A percentile compares a stretch with the other conserved stretches of the same genome.
Conservation (phyloP, 2,113 vertebrate genomes). For the Mesitornis unicolor region DNA sequence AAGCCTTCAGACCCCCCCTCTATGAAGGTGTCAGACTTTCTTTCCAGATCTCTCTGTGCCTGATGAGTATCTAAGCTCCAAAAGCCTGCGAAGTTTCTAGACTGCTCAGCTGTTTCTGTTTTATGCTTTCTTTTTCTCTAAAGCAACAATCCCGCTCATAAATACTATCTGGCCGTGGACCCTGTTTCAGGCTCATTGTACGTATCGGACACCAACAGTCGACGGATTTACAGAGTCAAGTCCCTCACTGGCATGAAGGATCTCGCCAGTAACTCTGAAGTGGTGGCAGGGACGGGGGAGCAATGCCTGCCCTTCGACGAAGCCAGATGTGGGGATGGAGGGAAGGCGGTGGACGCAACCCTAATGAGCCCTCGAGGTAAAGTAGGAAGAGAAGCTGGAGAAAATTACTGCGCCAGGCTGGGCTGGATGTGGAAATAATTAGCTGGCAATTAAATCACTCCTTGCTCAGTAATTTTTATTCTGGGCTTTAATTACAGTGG, state of each 20-base stretch:
- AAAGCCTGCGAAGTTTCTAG: conserved; percentile 22
- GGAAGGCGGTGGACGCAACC: conserved; percentile 94
- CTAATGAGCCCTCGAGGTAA: conserved; percentile 98
- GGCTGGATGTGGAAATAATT: conserved; percentile 43
- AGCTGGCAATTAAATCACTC: conserved; percentile 30
- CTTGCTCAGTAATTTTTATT: conserved; percentile 56
- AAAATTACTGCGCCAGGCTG: neutral
- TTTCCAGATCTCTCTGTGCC: conserved; percentile 73
- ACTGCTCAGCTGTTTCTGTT: conserved; percentile 55
- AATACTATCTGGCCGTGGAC: conserved; percentile 97
- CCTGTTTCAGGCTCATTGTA: conserved; percentile 92
- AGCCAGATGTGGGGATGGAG: conserved; percentile 93
- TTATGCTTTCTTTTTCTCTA: conserved; percentile 54
- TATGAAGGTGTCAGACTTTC: neutral
- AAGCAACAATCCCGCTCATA: conserved; percentile 97
- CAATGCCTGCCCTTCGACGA: conserved; percentile 97
- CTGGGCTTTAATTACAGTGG: conserved; percentile 39
- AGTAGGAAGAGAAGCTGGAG: neutral
- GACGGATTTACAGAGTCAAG: conserved; percentile 89
- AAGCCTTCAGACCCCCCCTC: conserved; percentile 2
- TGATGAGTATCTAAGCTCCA: conserved; percentile 5
- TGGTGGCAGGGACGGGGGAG: conserved; percentile 94
- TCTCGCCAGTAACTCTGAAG: conserved; percentile 89
- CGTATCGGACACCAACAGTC: conserved; percentile 95
- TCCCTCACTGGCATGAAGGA: conserved; percentile 85